phyloP scores from a whole-genome alignment of 2,113 vertebrate genomes.

The Podilymbus podiceps region DNA sequence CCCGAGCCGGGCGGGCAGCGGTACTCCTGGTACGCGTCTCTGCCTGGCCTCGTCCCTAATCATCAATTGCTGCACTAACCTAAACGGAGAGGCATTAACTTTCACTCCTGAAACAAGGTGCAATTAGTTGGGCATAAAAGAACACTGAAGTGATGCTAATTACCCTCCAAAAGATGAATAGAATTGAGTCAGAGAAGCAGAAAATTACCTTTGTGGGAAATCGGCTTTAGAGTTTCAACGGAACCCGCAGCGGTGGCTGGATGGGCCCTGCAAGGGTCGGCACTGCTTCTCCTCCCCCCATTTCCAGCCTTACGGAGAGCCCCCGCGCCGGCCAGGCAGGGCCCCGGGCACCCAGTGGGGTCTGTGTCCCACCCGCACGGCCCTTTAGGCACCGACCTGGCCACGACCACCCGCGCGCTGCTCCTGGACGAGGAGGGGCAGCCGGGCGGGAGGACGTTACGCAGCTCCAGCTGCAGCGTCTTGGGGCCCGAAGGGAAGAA shows the following conservation, averaged over 20 bases:
- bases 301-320: background rate
- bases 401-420: accelerated
- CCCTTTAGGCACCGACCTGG: background rate
- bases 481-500: background rate
- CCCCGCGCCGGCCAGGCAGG: background rate
- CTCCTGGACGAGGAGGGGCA: background rate
- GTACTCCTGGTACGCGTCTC: slow-evolving; percentile 15
- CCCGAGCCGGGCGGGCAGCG: background rate
- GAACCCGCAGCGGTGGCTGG: background rate
- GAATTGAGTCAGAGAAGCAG: slow-evolving; percentile 73
- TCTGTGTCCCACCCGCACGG: background rate
- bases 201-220: slow-evolving; percentile 77
- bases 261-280: background rate
- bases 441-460: background rate
- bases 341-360: background rate
- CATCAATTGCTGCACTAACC: slow-evolving; percentile 54
- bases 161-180: slow-evolving; percentile 68
- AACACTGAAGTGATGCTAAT: slow-evolving; percentile 72
- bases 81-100: slow-evolving; percentile 64
- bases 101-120: slow-evolving; percentile 71
- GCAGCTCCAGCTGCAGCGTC: background rate
- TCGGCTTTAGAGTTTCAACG: slow-evolving; percentile 44
- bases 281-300: background rate
- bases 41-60: slow-evolving; percentile 58
- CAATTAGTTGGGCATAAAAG: slow-evolving; percentile 73